Percentiles rank a stretch among this genome's conserved stretches.
phyloP scores from a whole-genome alignment of 2,888 invertebrate species.

The Carabus problematicus region DNA sequence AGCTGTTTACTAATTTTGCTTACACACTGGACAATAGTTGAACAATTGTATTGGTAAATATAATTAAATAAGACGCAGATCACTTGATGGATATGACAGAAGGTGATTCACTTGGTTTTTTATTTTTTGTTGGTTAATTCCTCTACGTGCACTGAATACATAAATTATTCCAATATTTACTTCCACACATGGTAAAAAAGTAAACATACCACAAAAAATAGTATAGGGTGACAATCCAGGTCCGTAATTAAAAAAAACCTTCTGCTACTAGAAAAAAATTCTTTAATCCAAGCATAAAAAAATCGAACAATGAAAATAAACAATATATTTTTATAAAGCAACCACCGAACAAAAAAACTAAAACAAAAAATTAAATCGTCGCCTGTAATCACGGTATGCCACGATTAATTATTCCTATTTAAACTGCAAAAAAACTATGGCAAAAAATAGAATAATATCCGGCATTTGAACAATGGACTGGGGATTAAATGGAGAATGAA shows the following conservation, averaged over 20 bases:
- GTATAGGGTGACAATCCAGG: neutral
- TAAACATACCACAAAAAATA: constrained; percentile 16
- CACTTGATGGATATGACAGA: too few relatives aligned
- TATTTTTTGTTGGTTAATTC: too few relatives aligned
- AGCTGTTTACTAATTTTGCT: too few relatives aligned
- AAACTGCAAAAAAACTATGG: constrained; percentile 4
- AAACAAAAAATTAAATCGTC: constrained; percentile 23
- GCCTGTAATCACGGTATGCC: constrained; percentile 9
- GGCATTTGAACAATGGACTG: constrained; percentile 3
- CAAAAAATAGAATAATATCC: neutral
- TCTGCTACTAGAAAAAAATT: constrained; percentile 9
- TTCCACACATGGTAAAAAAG: constrained; percentile 10
- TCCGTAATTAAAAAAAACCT: constrained; percentile 15
- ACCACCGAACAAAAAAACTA: constrained; percentile 23
- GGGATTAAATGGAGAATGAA: constrained; percentile 16
- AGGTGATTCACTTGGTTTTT: too few relatives aligned
- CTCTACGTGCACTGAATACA: too few relatives aligned
- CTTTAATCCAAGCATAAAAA: constrained; percentile 16
- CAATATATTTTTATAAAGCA: neutral
- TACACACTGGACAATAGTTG: too few relatives aligned
- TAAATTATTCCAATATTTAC: too few relatives aligned
- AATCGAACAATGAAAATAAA: constrained; percentile 23
- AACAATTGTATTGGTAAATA: too few relatives aligned
- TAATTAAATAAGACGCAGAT: too few relatives aligned
- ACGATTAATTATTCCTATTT: constrained; percentile 32